Conservation (phyloP, 2,888 invertebrate species). For the Chymomyza amoena region DNA sequence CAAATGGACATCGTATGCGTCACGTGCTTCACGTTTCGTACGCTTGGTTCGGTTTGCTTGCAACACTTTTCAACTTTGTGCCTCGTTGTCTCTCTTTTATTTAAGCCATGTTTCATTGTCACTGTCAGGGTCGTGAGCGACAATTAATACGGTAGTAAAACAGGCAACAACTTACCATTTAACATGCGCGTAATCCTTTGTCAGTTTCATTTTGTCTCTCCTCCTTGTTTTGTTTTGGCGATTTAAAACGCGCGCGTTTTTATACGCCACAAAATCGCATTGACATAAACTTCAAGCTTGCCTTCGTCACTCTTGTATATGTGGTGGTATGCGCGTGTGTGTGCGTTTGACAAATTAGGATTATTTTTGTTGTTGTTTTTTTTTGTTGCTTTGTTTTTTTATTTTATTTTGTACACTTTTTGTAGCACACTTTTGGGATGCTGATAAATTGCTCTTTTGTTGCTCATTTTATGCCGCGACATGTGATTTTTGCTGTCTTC, state of each 20-base stretch:
- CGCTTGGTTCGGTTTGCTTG: background rate
- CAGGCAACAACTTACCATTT: slow-evolving; percentile 47
- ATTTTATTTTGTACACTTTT: slow-evolving; percentile 46
- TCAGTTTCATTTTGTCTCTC: slow-evolving; percentile 24
- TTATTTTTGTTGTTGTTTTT: slow-evolving; percentile 28
- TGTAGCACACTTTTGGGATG: slow-evolving; percentile 62
- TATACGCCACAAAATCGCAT: slow-evolving; percentile 13
- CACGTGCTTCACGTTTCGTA: slow-evolving; percentile 18
- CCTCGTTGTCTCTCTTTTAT: background rate
- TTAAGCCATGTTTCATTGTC: slow-evolving; percentile 7
- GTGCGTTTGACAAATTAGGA: slow-evolving; percentile 47
- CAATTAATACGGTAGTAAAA: slow-evolving; percentile 12
- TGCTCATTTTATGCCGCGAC: slow-evolving; percentile 43
- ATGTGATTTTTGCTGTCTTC: slow-evolving; percentile 17
- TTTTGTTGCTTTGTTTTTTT: slow-evolving; percentile 22
- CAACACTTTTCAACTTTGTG: background rate
- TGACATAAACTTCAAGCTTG: background rate
- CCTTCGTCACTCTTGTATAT: background rate
- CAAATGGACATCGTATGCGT: slow-evolving; percentile 12
- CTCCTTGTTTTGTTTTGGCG: slow-evolving; percentile 32
- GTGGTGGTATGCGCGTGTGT: background rate
- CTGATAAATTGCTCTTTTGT: slow-evolving; percentile 66
- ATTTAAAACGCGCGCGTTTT: slow-evolving; percentile 38
- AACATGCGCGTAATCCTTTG: slow-evolving; percentile 38
- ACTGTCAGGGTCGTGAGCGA: slow-evolving; percentile 28